Evolutionary conservation across 2,113 vertebrate species (phyloP).

Genomic region (Neomonachus schauinslandi): DNA sequence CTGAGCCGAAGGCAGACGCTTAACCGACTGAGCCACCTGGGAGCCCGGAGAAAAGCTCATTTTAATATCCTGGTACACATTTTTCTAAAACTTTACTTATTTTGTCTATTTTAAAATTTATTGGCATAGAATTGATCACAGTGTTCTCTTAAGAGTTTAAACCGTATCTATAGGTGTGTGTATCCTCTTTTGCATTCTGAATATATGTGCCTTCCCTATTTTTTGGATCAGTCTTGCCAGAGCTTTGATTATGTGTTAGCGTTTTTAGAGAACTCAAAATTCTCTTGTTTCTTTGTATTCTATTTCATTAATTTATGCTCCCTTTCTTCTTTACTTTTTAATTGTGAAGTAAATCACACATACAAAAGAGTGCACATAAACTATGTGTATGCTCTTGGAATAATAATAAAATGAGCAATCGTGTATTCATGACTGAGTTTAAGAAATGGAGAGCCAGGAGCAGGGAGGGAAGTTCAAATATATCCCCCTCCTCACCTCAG

Average conservation of each 20-base stretch:
- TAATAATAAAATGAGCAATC: neutral
- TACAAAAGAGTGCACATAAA: neutral
- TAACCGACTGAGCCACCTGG: neutral
- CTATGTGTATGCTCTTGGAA: neutral
- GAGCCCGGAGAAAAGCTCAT: neutral
- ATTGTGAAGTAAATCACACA: conserved; percentile 41
- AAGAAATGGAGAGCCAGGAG: neutral
- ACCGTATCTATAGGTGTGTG: neutral
- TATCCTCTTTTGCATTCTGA: neutral
- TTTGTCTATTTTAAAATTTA: conserved; percentile 13
- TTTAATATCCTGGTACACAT: neutral
- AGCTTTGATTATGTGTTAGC: neutral
- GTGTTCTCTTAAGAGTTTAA: neutral
- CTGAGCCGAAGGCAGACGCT: neutral
- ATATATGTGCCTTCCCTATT: neutral
- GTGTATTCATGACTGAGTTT: neutral
- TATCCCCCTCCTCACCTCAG: neutral
- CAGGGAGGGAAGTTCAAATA: neutral
- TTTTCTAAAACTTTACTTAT: neutral
- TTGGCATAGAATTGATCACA: neutral
- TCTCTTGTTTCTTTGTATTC: neutral
- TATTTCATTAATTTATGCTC: conserved; percentile 32
- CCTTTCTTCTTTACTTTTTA: neutral
- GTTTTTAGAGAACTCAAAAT: conserved; percentile 7
- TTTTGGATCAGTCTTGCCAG: neutral